Evolutionary conservation across 2,888 invertebrate genomes (phyloP).

Genomic region (Ctena decussata): DNA sequence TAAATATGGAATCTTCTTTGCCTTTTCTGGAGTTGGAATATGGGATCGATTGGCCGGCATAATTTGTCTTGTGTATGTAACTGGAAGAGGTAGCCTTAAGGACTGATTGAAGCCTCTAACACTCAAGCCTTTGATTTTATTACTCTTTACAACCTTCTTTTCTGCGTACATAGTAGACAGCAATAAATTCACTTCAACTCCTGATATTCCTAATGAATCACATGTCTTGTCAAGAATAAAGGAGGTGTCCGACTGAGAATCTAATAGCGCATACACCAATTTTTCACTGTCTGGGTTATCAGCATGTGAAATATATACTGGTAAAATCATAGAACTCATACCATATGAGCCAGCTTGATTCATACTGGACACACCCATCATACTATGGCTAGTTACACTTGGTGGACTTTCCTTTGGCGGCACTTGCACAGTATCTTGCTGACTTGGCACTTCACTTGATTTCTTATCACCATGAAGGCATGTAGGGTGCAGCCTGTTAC

Average conservation of each 20-base stretch:
- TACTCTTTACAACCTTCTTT: constrained; percentile 18
- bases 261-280: constrained; percentile 61
- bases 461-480: background rate
- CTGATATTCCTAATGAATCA: constrained; percentile 34
- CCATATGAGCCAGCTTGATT: background rate
- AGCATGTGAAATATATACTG: constrained; percentile 47
- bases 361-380: background rate
- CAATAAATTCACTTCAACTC: constrained; percentile 25
- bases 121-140: constrained; percentile 31
- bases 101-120: constrained; percentile 44
- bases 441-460: background rate
- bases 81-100: constrained; percentile 44
- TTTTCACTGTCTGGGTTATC: constrained; percentile 41
- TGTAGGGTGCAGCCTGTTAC: background rate
- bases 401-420: background rate
- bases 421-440: background rate
- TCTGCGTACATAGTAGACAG: constrained; percentile 56
- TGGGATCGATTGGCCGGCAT: constrained; percentile 64
- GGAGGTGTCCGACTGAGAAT: constrained; percentile 62
- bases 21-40: constrained; percentile 63
- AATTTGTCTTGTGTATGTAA: constrained; percentile 44
- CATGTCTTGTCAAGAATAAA: constrained; percentile 51
- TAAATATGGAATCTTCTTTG: constrained; percentile 60
- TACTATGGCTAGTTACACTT: background rate
- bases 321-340: constrained; percentile 15